Evolutionary conservation across 2,113 vertebrate genomes (phyloP), one percentile per base, ranked within the genome.

Genomic region (Atractosteus spatula): DNA sequence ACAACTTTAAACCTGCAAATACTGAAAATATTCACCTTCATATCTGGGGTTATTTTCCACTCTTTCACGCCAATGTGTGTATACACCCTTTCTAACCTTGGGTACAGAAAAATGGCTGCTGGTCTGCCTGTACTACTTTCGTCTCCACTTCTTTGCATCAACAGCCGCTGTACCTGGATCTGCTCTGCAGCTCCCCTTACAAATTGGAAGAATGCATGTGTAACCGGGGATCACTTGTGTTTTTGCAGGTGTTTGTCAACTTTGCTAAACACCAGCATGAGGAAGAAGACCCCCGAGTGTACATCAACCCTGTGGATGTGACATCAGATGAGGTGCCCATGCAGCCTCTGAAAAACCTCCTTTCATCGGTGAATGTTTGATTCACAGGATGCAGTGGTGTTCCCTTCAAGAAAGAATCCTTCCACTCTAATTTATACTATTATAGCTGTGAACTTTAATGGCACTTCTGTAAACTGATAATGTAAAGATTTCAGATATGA

Each of bases 221-320:
- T 10, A 51, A 51, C 47, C 10, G 47, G 5, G 10, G 47, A 1
- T 51, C 8, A 29, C 71, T 3, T 51, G 2, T 64, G 7, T 11
- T n/a, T 62, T 78, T 76, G n/a, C 80, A 91, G 89, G 88, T 91
- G 59, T 91, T 91, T 76, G 89, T 91, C 71, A 91, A 87, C 75
- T 91, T 91, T 80, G 89, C 89, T 0, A 80, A 41, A 14, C 73
- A 85, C 45, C 86, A 91, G 69, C 77, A 86, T 0, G 75, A 54
- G 0, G 82, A 85, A 44, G 80, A 81, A 0, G 80, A 78, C 13
- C 29, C 67, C 42, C 14, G 51, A 14, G 72, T 61, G 56, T 76
- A 81, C 2, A 47, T 67, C 55, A 87, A 90, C 65, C 62, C 45
- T 0, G 83, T 88, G 71, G 86, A 89, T 73, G 54, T 74, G 17